Evolutionary conservation across 2,797 vertebrate species (phyloP).

Genomic region (Acropternis orthonyx): DNA sequence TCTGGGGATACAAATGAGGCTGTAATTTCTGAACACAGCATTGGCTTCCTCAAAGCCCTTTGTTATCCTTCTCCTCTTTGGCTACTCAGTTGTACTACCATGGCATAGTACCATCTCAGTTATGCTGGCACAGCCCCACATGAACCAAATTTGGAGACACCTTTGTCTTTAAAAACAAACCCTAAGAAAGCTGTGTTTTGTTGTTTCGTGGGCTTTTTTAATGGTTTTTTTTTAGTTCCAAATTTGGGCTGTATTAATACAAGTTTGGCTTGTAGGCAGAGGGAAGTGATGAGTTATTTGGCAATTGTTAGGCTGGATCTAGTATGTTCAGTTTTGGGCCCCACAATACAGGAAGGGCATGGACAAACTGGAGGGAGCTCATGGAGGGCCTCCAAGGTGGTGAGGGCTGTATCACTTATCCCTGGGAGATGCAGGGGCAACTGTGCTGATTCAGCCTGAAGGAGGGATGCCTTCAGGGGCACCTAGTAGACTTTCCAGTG

Average conservation of each 20-base stretch:
- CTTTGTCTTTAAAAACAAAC: neutral
- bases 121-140: rapidly evolving
- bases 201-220: neutral
- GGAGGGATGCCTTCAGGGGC: neutral
- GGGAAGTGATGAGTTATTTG: neutral
- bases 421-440: neutral
- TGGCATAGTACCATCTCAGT: neutral
- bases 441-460: neutral
- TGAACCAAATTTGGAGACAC: neutral
- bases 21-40: neutral
- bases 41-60: neutral
- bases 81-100: neutral
- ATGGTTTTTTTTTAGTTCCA: neutral
- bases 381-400: neutral
- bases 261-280: neutral
- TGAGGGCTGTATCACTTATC: neutral
- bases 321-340: neutral
- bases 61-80: neutral
- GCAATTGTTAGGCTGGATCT: neutral
- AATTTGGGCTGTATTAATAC: neutral
- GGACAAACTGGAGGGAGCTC: neutral
- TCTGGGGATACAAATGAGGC: neutral
- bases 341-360: neutral
- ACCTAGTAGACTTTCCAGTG: neutral
- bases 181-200: neutral